Evolutionary conservation across 2,113 vertebrate genomes (phyloP).

Genomic region (Trematocara zebra): DNA sequence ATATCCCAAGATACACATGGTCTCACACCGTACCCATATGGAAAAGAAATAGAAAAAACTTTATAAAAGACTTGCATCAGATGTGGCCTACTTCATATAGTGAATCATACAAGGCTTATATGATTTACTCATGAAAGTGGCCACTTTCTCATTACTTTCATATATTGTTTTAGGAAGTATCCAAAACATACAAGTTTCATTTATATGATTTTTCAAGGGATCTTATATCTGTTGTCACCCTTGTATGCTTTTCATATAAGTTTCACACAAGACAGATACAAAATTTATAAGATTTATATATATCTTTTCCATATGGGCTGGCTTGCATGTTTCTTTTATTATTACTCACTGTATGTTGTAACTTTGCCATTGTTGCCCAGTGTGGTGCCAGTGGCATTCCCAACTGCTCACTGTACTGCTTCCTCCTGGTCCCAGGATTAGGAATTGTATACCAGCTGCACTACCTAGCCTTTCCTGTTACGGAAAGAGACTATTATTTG

Average conservation of each 20-base stretch:
- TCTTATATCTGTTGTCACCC: rapidly evolving
- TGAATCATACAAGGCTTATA: rapidly evolving
- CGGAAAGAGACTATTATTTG: background rate
- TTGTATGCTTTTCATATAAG: background rate
- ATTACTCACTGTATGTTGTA: background rate
- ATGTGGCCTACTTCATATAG: background rate
- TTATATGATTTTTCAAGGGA: rapidly evolving
- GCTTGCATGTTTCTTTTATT: background rate
- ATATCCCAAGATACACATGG: background rate
- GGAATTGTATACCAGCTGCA: background rate
- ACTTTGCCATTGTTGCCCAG: background rate
- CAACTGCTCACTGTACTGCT: background rate
- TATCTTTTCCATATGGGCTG: background rate
- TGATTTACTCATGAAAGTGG: background rate
- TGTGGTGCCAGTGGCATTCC: rapidly evolving
- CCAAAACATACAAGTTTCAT: background rate
- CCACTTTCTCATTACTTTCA: background rate
- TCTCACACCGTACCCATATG: background rate
- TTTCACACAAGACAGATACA: background rate
- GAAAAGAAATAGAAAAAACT: background rate
- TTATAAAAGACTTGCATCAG: background rate
- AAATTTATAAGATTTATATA: rapidly evolving
- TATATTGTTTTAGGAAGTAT: background rate
- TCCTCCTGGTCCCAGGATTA: background rate
- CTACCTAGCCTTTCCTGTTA: background rate